Evolutionary conservation across 2,113 vertebrate species (phyloP).

Genomic region (Rostratula benghalensis): DNA sequence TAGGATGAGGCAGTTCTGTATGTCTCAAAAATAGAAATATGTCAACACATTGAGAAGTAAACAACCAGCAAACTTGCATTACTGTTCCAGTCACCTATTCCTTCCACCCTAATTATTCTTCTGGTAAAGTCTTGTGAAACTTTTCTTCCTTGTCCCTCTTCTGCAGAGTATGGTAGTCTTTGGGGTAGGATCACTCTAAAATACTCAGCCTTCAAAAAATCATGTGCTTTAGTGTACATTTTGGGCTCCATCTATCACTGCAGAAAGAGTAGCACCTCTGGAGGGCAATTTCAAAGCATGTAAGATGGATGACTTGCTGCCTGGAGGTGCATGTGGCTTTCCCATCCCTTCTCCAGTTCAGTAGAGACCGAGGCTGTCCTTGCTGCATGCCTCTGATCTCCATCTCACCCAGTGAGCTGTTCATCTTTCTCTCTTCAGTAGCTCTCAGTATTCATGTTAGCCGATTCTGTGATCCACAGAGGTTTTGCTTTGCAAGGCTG

Average conservation of each 20-base stretch:
- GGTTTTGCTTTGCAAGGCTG: slow-evolving; percentile 27
- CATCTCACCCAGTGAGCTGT: neutral
- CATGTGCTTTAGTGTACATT: neutral
- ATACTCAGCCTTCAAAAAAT: neutral
- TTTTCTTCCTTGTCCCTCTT: neutral
- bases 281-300: neutral
- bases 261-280: neutral
- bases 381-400: neutral
- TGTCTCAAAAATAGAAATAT: neutral
- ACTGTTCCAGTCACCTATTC: neutral
- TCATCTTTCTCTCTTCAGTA: neutral
- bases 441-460: neutral
- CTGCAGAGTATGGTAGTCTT: neutral
- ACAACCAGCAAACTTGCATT: neutral
- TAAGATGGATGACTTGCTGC: neutral
- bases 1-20: neutral
- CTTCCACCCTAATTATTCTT: neutral
- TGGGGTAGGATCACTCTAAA: neutral
- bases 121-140: neutral
- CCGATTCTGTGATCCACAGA: neutral
- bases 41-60: neutral
- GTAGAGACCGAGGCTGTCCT: neutral
- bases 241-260: neutral
- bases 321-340: neutral
- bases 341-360: neutral